These are phyloP conservation scores for Pachyrhynchus sulphureomaculatus DNA, from an alignment of 1,140 invertebrate genomes.

Conservation along the genomic window DNA sequence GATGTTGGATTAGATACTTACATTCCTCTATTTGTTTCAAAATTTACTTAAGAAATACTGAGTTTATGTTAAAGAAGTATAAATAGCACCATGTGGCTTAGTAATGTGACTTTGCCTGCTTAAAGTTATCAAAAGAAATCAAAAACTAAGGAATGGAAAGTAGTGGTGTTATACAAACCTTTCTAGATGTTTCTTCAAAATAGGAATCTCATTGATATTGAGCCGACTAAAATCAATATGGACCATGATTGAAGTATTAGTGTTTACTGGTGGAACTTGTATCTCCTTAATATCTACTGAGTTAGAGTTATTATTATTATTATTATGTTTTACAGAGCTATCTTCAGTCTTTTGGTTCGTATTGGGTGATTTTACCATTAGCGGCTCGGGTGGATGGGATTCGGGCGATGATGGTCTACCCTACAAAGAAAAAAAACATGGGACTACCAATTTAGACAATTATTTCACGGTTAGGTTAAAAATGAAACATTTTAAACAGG, in stretches of 20 bases:
- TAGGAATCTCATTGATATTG: conserved; percentile 25
- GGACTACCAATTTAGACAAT: no score
- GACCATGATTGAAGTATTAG: conserved; percentile 30
- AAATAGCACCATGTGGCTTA: no score
- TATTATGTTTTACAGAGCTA: conserved; percentile 23
- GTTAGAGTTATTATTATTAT: conserved; percentile 5
- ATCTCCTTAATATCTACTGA: conserved; percentile 16
- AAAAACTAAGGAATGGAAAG: no score
- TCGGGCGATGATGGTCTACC: neutral
- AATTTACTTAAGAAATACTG: no score
- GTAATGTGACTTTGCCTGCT: no score
- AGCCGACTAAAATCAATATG: conserved; percentile 43
- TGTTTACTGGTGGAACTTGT: conserved; percentile 5
- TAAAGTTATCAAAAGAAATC: no score
- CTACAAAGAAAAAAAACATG: conserved; percentile 8
- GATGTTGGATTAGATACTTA: no score
- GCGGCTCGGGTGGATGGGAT: neutral
- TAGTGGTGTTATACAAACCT: no score
- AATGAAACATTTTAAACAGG: no score
- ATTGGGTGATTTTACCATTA: conserved; percentile 11
- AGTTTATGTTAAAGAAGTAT: no score
- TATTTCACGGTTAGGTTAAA: no score
- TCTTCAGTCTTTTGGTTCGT: conserved; percentile 36
- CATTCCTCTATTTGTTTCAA: no score
- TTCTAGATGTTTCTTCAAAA: conserved; percentile 33